A percentile compares a stretch with the other conserved stretches of the same genome.
Evolutionary conservation across 2,888 invertebrate genomes (phyloP).

Genomic region (Acanthoscelides obtectus): DNA sequence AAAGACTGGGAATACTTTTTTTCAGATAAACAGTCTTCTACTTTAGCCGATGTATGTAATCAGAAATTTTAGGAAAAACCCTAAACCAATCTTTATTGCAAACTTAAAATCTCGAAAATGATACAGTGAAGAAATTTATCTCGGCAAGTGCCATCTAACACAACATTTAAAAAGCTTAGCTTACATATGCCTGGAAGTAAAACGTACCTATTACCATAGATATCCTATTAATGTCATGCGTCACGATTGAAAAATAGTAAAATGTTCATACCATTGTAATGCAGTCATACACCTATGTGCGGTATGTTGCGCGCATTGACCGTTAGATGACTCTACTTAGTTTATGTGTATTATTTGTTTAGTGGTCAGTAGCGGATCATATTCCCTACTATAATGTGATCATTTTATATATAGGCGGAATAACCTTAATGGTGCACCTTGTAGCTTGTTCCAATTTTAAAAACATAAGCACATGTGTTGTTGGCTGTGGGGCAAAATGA

Average conservation of each 20-base stretch:
- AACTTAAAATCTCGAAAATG: no score
- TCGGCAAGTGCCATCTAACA: not conserved
- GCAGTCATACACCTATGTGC: not conserved
- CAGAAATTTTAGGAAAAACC: no score
- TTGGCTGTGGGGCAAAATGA: no score
- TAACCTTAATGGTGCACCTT: no score
- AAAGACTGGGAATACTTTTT: no score
- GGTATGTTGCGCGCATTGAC: not conserved
- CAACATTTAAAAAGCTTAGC: not conserved
- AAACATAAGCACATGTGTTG: no score
- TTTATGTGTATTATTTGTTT: not conserved
- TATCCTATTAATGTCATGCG: not conserved
- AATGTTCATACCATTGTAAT: not conserved
- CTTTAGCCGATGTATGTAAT: no score
- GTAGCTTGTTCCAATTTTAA: no score
- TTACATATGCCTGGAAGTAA: not conserved
- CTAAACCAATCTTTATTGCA: no score
- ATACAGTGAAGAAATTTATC: no score
- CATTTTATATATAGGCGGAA: no score
- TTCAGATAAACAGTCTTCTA: no score
- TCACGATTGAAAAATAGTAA: not conserved
- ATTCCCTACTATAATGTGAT: not conserved
- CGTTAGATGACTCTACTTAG: not conserved
- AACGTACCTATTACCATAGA: not conserved
- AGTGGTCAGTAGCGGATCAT: not conserved